A percentile compares a stretch with the other conserved stretches of the same genome.
Evolutionary conservation across 2,797 vertebrate species (phyloP).

Genomic region (Rhodeus uyekii): DNA sequence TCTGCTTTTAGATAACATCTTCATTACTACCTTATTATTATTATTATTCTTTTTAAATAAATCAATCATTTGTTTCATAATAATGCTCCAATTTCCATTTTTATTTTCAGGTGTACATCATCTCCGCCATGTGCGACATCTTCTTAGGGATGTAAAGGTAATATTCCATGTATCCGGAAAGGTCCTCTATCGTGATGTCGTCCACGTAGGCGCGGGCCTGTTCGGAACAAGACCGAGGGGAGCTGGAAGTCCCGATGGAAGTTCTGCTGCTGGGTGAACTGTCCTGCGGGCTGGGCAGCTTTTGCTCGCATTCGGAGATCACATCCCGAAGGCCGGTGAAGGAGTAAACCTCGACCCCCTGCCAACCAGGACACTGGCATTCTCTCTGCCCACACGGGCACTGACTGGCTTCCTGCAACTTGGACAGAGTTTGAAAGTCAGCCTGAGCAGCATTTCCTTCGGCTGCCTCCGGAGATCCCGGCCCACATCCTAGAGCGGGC

Average conservation of each 20-base stretch:
- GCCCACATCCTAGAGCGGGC: constrained; percentile 53
- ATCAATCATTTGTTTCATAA: constrained; percentile 1
- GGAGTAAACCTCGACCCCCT: constrained; percentile 90
- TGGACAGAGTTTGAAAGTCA: constrained; percentile 87
- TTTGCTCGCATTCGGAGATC: constrained; percentile 82
- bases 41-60: constrained; percentile 20
- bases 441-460: constrained; percentile 67
- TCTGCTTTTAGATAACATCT: constrained; percentile 31
- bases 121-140: constrained; percentile 99
- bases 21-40: constrained; percentile 23
- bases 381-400: constrained; percentile 67
- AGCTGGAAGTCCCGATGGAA: constrained; percentile 75
- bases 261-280: constrained; percentile 80
- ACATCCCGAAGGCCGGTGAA: constrained; percentile 90
- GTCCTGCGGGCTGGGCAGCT: constrained; percentile 68
- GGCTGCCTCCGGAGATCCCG: constrained; percentile 45
- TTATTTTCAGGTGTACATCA: constrained; percentile 92
- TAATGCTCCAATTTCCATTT: background rate
- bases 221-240: constrained; percentile 94
- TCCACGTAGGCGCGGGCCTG: constrained; percentile 92
- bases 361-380: constrained; percentile 81
- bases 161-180: constrained; percentile 97
- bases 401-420: constrained; percentile 67
- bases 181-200: constrained; percentile 97
- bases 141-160: constrained; percentile 98